Percentiles rank a stretch among this genome's conserved stretches.
phyloP scores from a whole-genome alignment of 2,113 vertebrate genomes.

The Cyanoramphus novaezelandiae region DNA sequence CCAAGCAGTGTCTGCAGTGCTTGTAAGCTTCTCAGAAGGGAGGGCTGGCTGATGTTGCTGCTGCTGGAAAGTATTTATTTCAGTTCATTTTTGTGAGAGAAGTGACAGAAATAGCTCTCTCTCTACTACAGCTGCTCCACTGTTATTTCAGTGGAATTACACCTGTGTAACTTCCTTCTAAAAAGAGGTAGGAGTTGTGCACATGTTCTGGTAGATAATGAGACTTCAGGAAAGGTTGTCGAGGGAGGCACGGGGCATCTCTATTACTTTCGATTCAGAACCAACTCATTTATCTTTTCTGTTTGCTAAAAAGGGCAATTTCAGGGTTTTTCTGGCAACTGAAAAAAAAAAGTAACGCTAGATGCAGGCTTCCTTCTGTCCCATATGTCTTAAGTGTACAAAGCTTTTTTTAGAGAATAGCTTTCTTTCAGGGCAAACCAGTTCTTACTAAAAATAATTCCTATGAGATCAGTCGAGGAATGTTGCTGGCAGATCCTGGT shows the following conservation, averaged over 20 bases:
- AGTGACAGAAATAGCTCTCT: neutral
- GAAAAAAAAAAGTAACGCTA: constrained; percentile 9
- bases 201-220: neutral
- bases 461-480: constrained; percentile 61
- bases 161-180: neutral
- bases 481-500: constrained; percentile 10
- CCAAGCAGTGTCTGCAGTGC: neutral
- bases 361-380: constrained; percentile 41
- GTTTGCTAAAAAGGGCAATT: constrained; percentile 43
- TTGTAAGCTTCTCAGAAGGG: neutral
- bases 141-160: neutral
- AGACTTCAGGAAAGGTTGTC: constrained; percentile 31
- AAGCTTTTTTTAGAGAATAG: constrained; percentile 64
- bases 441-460: constrained; percentile 67
- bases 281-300: constrained; percentile 24
- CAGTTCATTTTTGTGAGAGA: constrained; percentile 3
- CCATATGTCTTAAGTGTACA: constrained; percentile 48
- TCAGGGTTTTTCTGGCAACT: constrained; percentile 20
- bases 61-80: neutral
- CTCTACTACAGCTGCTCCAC: neutral
- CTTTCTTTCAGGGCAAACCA: constrained; percentile 64
- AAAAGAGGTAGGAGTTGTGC: neutral
- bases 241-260: neutral
- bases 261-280: constrained; percentile 12
- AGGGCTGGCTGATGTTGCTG: neutral